Evolutionary conservation across 1,140 invertebrate species (phyloP).

Genomic region (Agraylea sexmaculata): DNA sequence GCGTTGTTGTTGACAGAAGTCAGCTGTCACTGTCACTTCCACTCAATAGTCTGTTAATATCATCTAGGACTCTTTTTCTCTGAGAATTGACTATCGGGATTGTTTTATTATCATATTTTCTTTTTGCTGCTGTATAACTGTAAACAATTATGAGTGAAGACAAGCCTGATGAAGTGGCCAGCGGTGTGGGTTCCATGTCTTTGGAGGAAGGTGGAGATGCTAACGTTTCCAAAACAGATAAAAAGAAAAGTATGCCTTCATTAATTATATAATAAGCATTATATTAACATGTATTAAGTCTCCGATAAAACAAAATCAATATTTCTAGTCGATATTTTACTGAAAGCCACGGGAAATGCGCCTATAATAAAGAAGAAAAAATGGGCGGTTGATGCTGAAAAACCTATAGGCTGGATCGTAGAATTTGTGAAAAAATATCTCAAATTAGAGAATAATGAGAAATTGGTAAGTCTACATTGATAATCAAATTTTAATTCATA

Average conservation of each 20-base stretch:
- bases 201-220: slow-evolving; percentile 9
- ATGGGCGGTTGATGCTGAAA: slow-evolving; percentile 82
- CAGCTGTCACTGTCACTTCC: no score
- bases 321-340: slow-evolving; percentile 75
- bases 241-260: slow-evolving; percentile 17
- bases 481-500: slow-evolving; percentile 3
- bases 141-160: slow-evolving; percentile 19
- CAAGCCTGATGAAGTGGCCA: slow-evolving; percentile 8
- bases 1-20: no score
- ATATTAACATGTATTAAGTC: no score
- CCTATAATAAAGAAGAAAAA: slow-evolving; percentile 96
- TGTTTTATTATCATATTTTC: slow-evolving; percentile 2
- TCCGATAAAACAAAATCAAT: no score
- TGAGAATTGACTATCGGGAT: background rate
- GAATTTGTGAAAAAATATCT: slow-evolving; percentile 86
- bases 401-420: slow-evolving; percentile 77
- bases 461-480: slow-evolving; percentile 57
- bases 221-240: slow-evolving; percentile 16
- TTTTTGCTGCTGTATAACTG: no score
- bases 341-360: slow-evolving; percentile 91
- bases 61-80: no score
- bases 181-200: slow-evolving; percentile 13
- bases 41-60: no score
- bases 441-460: slow-evolving; percentile 72
- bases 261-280: no score